Evolutionary conservation across 1,140 invertebrate genomes (phyloP).

Genomic region (Spodoptera litura): DNA sequence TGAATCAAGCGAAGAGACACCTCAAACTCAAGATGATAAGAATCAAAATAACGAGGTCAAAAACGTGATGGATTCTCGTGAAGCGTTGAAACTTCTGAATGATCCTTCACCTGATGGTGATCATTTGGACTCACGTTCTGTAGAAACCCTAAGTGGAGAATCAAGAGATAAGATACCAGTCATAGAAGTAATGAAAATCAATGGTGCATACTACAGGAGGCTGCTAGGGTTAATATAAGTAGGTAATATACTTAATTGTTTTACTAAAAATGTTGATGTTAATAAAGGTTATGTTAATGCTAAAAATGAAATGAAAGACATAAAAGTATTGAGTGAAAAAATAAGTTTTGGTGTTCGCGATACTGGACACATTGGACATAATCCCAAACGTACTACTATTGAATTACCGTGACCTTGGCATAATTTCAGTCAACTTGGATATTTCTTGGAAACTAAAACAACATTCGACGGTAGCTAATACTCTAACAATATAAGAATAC

Average conservation of each 20-base stretch:
- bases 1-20: not conserved
- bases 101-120: constrained; percentile 65
- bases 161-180: constrained; percentile 53
- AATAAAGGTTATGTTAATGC: not conserved
- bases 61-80: constrained; percentile 2
- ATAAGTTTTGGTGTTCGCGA: too few species aligned
- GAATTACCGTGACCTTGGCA: too few species aligned
- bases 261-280: too few species aligned
- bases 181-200: constrained; percentile 59
- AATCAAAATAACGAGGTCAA: not conserved
- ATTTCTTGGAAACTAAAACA: too few species aligned
- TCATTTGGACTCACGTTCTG: constrained; percentile 50
- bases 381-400: too few species aligned
- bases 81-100: constrained; percentile 55
- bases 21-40: not conserved
- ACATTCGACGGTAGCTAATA: too few species aligned
- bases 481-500: too few species aligned
- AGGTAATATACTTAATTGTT: not conserved
- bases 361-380: too few species aligned
- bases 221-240: constrained; percentile 54
- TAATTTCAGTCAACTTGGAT: too few species aligned
- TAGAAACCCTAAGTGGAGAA: constrained; percentile 44
- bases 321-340: too few species aligned
- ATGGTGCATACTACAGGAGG: constrained; percentile 61
- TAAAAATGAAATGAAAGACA: too few species aligned